Evolutionary conservation across 2,888 invertebrate species (phyloP), one percentile per base, ranked within the genome.

Genomic region (Habrosyne pyritoides): DNA sequence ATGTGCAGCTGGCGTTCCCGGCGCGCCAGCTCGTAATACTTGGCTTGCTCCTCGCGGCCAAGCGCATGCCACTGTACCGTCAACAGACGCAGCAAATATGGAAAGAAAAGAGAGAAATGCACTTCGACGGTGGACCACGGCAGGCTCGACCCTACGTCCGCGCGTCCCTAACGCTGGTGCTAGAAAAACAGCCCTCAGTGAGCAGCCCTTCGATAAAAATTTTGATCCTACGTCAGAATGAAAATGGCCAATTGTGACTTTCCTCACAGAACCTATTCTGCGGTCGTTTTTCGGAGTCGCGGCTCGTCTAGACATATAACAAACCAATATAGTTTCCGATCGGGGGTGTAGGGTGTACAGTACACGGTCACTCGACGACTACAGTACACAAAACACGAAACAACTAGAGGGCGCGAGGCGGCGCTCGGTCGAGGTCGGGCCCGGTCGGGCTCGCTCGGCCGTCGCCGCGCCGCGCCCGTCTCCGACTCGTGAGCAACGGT

Each of bases 11-110:
- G 98, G 93, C 99, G 96, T 94, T 99, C 99, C 93, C 98, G 97
- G 92, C 98, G 95, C 87, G 99, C 99, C 96, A 98, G 95, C 94
- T 99, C 99, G 95, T 99, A 99, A 96, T 99, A 99, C 95, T 99
- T 99, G 94, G 98, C 97, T 95, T 99, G 99, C 94, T 99, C 99
- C 94, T 98, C 98, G 94, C 98, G 97, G 93, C 98, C 98, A 95
- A 99, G 96, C 93, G 98, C 98, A 95, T 99, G 99, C 99, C 99
- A 99, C 98, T 99, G 93, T 91, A 91, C 89, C 89, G 89, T 84
- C 87, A 89, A 84, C 71, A 48, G 68, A 50, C 86, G 83, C 84
- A 75, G 81, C 87, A 81, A n/a, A 91, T 91, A 93, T 92, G 92
- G 91, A 93, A 93, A 93, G 78, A 91, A 93, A 91, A 91, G 89